phyloP scores from a whole-genome alignment of 2,113 vertebrate genomes.

The Odocoileus virginianus region DNA sequence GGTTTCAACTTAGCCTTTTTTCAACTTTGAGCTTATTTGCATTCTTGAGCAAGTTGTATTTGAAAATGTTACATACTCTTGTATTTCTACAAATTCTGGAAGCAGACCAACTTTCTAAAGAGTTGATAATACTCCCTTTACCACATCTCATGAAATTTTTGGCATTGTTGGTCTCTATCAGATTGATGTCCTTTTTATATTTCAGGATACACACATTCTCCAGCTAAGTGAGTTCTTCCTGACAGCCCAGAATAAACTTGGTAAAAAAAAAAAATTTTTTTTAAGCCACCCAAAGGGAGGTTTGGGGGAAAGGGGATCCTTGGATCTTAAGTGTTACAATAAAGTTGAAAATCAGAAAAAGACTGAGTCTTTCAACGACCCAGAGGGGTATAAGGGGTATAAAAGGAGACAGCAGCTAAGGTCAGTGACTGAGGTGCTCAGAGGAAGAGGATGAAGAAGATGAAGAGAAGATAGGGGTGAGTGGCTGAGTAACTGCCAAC shows the following conservation, averaged over 20 bases:
- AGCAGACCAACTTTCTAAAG: neutral
- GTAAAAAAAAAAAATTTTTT: neutral
- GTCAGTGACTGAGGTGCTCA: neutral
- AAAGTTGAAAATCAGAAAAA: neutral
- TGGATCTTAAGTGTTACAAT: neutral
- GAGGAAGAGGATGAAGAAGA: neutral
- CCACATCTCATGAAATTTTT: neutral
- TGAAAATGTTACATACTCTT: neutral
- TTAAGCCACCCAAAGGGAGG: neutral
- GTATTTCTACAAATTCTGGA: neutral
- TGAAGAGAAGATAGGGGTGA: neutral
- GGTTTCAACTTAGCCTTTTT: neutral
- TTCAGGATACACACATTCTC: neutral
- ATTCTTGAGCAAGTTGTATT: neutral
- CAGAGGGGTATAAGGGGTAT: neutral
- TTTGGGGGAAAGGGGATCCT: neutral
- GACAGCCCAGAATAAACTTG: neutral
- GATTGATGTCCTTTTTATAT: neutral
- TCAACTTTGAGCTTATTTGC: neutral
- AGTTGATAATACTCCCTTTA: neutral
- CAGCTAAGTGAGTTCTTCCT: neutral
- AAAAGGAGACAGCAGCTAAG: neutral
- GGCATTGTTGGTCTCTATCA: neutral
- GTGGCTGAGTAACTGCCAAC: neutral
- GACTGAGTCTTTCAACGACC: neutral